Percentiles rank a stretch among this genome's conserved stretches.
Conservation (phyloP, 1,140 invertebrate species). For the Limonius californicus region DNA sequence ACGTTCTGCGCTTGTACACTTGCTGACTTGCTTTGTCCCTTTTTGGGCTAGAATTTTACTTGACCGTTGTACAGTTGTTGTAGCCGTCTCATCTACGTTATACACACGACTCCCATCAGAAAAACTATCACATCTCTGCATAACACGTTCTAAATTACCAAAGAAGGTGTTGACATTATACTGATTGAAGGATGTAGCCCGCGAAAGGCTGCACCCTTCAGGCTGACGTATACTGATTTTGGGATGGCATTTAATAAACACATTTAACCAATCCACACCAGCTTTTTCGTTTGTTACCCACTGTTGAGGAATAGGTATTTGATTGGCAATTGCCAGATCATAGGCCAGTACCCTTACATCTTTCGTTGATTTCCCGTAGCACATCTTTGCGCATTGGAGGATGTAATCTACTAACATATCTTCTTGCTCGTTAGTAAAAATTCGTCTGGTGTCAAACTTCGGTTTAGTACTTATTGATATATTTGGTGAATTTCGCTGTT, state of each 20-base stretch:
- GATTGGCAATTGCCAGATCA: constrained; percentile 45
- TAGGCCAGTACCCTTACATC: constrained; percentile 43
- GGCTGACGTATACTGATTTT: constrained; percentile 44
- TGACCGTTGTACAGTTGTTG: constrained; percentile 47
- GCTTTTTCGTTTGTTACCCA: constrained; percentile 43
- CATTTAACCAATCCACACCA: constrained; percentile 43
- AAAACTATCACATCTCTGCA: constrained; percentile 34
- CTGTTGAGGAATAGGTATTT: constrained; percentile 31
- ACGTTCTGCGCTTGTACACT: constrained; percentile 46
- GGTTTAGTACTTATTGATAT: not conserved
- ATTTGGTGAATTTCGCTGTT: not conserved
- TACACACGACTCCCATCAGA: constrained; percentile 36
- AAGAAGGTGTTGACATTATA: constrained; percentile 36
- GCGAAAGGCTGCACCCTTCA: constrained; percentile 39
- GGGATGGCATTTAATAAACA: constrained; percentile 43
- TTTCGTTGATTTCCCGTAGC: constrained; percentile 30
- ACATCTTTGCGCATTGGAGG: constrained; percentile 8
- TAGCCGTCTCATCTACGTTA: constrained; percentile 48
- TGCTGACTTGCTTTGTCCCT: constrained; percentile 47
- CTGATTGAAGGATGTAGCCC: constrained; percentile 42
- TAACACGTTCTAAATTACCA: constrained; percentile 30
- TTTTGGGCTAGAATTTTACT: constrained; percentile 37
- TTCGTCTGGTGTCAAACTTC: not conserved
- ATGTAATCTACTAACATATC: constrained; percentile 9
- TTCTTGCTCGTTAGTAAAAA: constrained; percentile 12